Evolutionary conservation across 2,888 invertebrate species (phyloP).

Genomic region (Megastigmus dorsalis): DNA sequence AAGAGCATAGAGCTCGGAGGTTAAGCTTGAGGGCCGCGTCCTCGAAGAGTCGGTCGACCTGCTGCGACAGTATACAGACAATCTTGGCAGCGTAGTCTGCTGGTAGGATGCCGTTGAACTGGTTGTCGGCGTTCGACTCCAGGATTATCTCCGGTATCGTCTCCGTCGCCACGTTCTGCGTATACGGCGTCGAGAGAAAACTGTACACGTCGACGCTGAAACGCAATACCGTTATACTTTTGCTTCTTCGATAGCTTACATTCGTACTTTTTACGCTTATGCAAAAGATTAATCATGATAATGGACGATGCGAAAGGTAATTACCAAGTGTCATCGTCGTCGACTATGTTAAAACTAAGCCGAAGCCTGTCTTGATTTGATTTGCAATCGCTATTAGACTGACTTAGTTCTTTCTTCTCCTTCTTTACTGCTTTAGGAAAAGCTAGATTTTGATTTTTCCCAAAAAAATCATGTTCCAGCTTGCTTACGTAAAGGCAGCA

Average conservation of each 20-base stretch:
- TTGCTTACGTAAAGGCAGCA: conserved; percentile 95
- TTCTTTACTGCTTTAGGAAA: conserved; percentile 82
- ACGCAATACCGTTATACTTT: too few relatives aligned
- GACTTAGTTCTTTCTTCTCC: conserved; percentile 71
- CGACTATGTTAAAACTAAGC: conserved; percentile 79
- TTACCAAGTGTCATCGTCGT: conserved; percentile 88
- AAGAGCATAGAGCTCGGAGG: conserved; percentile 87
- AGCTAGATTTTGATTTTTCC: conserved; percentile 84
- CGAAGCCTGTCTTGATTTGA: conserved; percentile 79
- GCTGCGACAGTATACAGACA: conserved; percentile 91
- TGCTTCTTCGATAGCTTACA: too few relatives aligned
- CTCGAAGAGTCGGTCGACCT: conserved; percentile 93
- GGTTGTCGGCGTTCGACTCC: conserved; percentile 77
- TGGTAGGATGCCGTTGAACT: conserved; percentile 79
- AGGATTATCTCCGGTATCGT: conserved; percentile 83
- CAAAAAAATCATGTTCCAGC: conserved; percentile 92
- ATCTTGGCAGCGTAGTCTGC: conserved; percentile 91
- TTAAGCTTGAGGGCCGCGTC: conserved; percentile 92
- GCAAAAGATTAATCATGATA: too few relatives aligned
- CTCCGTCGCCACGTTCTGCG: conserved; percentile 76
- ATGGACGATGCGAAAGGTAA: conserved; percentile 49
- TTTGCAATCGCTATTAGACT: conserved; percentile 78
- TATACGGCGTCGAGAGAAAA: conserved; percentile 83
- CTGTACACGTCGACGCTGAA: conserved; percentile 89
- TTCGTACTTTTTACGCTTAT: too few relatives aligned